Conservation (phyloP, 2,797 vertebrate species). For the Mus minutoides region DNA sequence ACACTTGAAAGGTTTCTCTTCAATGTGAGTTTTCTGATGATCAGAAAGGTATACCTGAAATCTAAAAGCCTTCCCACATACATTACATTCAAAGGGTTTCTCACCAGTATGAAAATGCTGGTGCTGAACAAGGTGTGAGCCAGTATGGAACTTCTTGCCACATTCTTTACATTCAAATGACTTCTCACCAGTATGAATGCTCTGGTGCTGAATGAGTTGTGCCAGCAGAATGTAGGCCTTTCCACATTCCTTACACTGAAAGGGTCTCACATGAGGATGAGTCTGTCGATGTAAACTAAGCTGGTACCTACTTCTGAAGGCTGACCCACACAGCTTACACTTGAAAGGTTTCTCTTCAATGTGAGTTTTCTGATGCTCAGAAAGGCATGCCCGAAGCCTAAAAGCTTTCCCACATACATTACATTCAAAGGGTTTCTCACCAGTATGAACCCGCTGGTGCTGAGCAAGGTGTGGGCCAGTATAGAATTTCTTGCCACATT, state of each 20-base stretch:
- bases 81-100: slow-evolving; percentile 23
- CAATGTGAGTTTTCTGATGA: background rate
- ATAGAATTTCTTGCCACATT: slow-evolving; percentile 3
- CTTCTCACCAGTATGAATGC: background rate
- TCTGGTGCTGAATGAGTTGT: background rate
- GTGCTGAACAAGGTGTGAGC: background rate
- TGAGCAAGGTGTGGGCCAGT: background rate
- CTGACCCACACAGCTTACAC: background rate
- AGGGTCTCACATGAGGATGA: background rate
- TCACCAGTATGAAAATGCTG: slow-evolving; percentile 11
- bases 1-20: background rate
- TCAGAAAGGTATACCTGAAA: background rate
- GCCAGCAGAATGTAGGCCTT: background rate
- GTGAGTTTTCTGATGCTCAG: background rate
- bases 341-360: background rate
- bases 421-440: background rate
- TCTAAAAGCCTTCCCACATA: background rate
- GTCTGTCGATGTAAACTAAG: background rate
- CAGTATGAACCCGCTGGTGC: background rate
- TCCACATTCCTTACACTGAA: background rate
- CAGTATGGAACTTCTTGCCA: background rate
- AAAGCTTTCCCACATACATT: background rate
- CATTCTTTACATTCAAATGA: background rate
- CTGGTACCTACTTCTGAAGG: background rate
- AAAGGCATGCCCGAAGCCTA: background rate